phyloP scores from a whole-genome alignment of 2,797 vertebrate genomes.

The Lepidocolaptes lacrymiger region DNA sequence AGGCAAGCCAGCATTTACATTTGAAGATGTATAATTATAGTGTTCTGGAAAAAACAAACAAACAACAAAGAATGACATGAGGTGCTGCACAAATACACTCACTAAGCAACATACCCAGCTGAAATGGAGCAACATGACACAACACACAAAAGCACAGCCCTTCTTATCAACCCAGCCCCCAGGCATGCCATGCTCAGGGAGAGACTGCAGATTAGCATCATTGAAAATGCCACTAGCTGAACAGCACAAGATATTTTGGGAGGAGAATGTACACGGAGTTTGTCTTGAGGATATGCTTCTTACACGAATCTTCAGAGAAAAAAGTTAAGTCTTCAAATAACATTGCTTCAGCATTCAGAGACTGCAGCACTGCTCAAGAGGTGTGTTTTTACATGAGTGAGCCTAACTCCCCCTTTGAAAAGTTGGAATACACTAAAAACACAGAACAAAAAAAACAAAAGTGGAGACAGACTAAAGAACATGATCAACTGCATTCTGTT shows the following conservation, averaged over 20 bases:
- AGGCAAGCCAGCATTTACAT: slow-evolving; percentile 84
- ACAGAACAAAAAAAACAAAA: neutral
- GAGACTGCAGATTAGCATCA: neutral
- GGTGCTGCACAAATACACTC: neutral
- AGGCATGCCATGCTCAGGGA: fast-evolving
- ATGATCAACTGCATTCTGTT: neutral
- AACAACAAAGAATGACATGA: slow-evolving; percentile 26
- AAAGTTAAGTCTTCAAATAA: neutral
- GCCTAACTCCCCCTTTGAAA: neutral
- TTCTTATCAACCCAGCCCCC: neutral
- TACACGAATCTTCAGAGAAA: neutral
- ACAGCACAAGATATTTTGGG: neutral
- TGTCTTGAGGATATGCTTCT: neutral
- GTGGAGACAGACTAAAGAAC: neutral
- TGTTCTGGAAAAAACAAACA: slow-evolving; percentile 85
- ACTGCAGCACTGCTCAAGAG: neutral
- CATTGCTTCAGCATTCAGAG: neutral
- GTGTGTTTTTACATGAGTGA: neutral
- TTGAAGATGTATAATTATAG: slow-evolving; percentile 85
- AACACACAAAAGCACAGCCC: neutral
- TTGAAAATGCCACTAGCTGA: neutral
- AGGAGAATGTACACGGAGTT: neutral
- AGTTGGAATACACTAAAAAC: neutral
- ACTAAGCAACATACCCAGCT: neutral
- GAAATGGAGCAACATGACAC: neutral